These are phyloP conservation scores for Drosophila buzzatii DNA, from an alignment of 2,888 invertebrate species.

Conservation along the genomic window DNA sequence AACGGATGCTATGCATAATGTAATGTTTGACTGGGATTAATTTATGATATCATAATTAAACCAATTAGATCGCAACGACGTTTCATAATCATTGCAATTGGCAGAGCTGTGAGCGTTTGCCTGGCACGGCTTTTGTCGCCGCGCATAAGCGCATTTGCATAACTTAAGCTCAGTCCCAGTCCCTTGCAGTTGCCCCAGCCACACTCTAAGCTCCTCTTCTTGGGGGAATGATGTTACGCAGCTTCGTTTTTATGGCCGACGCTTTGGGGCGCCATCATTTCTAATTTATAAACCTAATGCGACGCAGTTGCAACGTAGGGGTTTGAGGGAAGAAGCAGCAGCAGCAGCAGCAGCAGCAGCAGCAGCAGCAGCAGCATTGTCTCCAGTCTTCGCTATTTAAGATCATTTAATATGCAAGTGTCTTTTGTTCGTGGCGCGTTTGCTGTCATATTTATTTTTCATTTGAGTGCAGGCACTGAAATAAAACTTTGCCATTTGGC, in stretches of 20 bases:
- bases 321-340: slow-evolving; percentile 1
- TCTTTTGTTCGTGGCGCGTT: slow-evolving; percentile 67
- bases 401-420: slow-evolving; percentile 81
- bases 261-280: slow-evolving; percentile 71
- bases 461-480: slow-evolving; percentile 73
- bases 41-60: slow-evolving; percentile 78
- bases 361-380: slow-evolving; percentile 49
- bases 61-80: slow-evolving; percentile 64
- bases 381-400: slow-evolving; percentile 76
- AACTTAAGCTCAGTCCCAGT: slow-evolving; percentile 54
- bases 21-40: slow-evolving; percentile 54
- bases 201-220: neutral
- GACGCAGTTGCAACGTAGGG: slow-evolving; percentile 58
- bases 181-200: neutral
- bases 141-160: slow-evolving; percentile 74
- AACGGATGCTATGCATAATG: slow-evolving; percentile 34
- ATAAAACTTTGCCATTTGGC: slow-evolving; percentile 79
- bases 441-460: slow-evolving; percentile 80
- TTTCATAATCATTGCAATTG: slow-evolving; percentile 47
- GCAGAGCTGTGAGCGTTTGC: slow-evolving; percentile 43
- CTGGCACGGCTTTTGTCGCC: slow-evolving; percentile 61
- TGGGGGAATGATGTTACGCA: slow-evolving; percentile 10
- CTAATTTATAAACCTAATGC: slow-evolving; percentile 80
- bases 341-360: slow-evolving; percentile 18
- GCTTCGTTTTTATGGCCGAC: slow-evolving; percentile 45